These are phyloP conservation scores for Tenebrosternarchus preto DNA, from an alignment of 2,113 vertebrate species.

Conservation along the genomic window DNA sequence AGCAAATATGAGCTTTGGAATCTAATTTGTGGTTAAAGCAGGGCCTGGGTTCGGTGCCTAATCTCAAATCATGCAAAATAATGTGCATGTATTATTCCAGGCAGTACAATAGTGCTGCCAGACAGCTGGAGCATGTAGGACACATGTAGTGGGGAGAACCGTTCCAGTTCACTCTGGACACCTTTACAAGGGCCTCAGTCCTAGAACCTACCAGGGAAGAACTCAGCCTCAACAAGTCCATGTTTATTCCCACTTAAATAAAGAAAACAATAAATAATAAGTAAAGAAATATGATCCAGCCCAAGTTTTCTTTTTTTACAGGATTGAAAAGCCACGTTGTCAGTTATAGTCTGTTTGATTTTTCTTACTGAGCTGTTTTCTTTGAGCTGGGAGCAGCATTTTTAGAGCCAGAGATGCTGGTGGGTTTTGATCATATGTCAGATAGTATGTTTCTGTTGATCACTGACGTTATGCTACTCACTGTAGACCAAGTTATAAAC, in stretches of 20 bases:
- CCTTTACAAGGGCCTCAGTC: conserved; percentile 32
- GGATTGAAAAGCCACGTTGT: not conserved
- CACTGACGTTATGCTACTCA: not conserved
- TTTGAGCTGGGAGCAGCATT: not conserved
- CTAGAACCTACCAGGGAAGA: conserved; percentile 22
- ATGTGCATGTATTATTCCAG: conserved; percentile 41
- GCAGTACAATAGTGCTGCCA: conserved; percentile 29
- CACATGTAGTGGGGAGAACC: not conserved
- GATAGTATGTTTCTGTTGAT: not conserved
- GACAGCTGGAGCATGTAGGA: conserved; percentile 14
- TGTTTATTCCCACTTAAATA: conserved; percentile 22
- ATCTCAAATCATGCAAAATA: conserved; percentile 52
- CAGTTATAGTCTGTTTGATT: not conserved
- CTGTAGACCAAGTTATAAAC: not conserved
- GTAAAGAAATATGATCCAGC: too few species aligned
- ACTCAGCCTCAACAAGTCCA: conserved; percentile 19
- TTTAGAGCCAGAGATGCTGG: not conserved
- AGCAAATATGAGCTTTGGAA: conserved; percentile 61
- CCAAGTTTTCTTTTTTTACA: not conserved
- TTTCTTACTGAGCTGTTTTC: conserved; percentile 12
- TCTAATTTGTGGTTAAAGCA: conserved; percentile 45
- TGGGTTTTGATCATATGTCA: not conserved
- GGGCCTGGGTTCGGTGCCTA: conserved; percentile 16
- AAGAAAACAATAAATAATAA: conserved; percentile 6
- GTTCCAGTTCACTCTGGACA: conserved; percentile 7